Evolutionary conservation across 2,888 invertebrate species (phyloP), one percentile per base, ranked within the genome.

Genomic region (Drosophila bunnanda): DNA sequence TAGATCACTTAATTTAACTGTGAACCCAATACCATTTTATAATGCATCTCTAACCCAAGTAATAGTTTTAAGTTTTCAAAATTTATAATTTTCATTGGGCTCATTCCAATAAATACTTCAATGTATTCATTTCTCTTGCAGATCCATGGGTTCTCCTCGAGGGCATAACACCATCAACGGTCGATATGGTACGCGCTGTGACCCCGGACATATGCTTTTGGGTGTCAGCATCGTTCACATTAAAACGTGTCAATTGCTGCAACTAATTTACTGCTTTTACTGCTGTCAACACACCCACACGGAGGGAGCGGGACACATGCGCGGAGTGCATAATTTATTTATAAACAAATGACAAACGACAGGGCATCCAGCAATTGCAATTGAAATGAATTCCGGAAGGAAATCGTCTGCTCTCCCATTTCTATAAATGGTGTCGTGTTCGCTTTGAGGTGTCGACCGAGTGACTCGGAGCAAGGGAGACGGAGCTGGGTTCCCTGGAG

Each of bases 311-410:
- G 50, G 32, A 36, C 44, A 56, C 59, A 60, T 15, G 52, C 28
- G 20, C 36, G 53, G 30, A 66, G 72, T 36, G 48, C 66, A 73
- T 69, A 67, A 72, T 77, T 68, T 84, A 87, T 87, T 84, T 83
- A 87, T 87, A 83, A 87, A 85, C 77, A 88, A 77, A 82, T 82
- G 76, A 78, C 80, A 81, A 84, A 82, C 74, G 76, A 83, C 79
- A 79, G 76, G 71, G 69, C 61, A 55, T 44, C 41, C 32, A 67
- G 67, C 57, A 55, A 56, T 54, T 41, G 75, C 82, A 81, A 83
- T 82, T 88, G 82, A 79, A 86, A 79, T 58, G 30, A 74, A 86
- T 85, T 87, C 85, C 88, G 89, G 89, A 88, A 88, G 89, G 79
- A 88, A 89, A 85, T 79, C 69, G 80, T 84, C 84, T 87, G 82